phyloP scores from a whole-genome alignment of 2,797 vertebrate species.

The Sebastes alutus region DNA sequence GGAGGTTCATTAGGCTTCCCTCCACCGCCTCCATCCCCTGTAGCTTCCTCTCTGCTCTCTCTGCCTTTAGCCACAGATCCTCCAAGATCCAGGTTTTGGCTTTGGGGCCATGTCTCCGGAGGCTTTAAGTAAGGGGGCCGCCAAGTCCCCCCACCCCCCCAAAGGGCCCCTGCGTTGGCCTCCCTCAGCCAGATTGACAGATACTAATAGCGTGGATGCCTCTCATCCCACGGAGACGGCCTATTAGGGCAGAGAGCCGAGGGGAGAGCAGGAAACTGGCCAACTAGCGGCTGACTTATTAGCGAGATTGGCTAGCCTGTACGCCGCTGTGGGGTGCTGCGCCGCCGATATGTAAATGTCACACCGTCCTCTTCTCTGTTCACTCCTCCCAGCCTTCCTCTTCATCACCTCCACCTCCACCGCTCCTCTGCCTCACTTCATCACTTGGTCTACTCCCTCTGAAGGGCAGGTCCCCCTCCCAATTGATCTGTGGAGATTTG shows the following conservation, averaged over 20 bases:
- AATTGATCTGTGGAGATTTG: slow-evolving; percentile 80
- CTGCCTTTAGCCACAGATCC: slow-evolving; percentile 11
- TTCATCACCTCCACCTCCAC: slow-evolving; percentile 9
- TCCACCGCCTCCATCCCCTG: neutral
- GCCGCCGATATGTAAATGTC: slow-evolving; percentile 92
- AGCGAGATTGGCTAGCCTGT: slow-evolving; percentile 85
- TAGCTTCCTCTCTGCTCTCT: neutral
- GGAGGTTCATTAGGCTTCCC: slow-evolving; percentile 9
- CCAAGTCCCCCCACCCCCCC: slow-evolving; percentile 30
- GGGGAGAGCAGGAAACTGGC: slow-evolving; percentile 89
- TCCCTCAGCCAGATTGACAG: slow-evolving; percentile 89
- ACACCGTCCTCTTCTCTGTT: slow-evolving; percentile 78
- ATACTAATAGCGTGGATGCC: slow-evolving; percentile 76
- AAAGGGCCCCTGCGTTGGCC: slow-evolving; percentile 50
- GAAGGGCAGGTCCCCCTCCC: slow-evolving; percentile 88
- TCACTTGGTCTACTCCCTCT: slow-evolving; percentile 42
- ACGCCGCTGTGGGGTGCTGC: slow-evolving; percentile 88
- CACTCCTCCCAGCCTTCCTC: slow-evolving; percentile 14
- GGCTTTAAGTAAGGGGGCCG: slow-evolving; percentile 19
- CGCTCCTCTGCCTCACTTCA: slow-evolving; percentile 22
- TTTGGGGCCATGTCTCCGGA: slow-evolving; percentile 13
- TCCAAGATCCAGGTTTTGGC: slow-evolving; percentile 30
- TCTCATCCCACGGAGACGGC: slow-evolving; percentile 89
- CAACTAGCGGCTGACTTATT: slow-evolving; percentile 94
- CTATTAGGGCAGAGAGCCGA: slow-evolving; percentile 91